phyloP scores from a whole-genome alignment of 2,888 invertebrate species.

The Trichopoda pennipes region DNA sequence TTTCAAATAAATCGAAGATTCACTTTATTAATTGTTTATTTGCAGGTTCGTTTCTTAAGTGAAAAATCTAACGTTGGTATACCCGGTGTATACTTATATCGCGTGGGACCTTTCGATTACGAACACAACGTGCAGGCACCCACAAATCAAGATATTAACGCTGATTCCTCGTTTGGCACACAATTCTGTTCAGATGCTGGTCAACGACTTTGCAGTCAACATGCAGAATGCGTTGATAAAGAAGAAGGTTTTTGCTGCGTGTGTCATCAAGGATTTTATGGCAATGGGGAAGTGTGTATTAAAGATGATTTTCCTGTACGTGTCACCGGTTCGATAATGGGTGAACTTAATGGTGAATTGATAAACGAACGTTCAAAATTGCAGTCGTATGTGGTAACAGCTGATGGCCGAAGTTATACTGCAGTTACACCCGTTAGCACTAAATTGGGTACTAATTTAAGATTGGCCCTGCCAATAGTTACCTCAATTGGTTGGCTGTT shows the following conservation, averaged over 20 bases:
- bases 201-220: slow-evolving; percentile 88
- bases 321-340: slow-evolving; percentile 93
- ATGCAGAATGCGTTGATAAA: slow-evolving; percentile 91
- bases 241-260: slow-evolving; percentile 93
- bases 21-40: background rate
- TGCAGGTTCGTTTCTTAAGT: slow-evolving; percentile 79
- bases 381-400: slow-evolving; percentile 94
- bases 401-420: slow-evolving; percentile 93
- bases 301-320: slow-evolving; percentile 91
- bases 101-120: slow-evolving; percentile 86
- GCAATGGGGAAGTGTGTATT: slow-evolving; percentile 95
- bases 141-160: slow-evolving; percentile 82
- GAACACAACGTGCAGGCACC: slow-evolving; percentile 86
- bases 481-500: slow-evolving; percentile 96
- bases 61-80: slow-evolving; percentile 93
- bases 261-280: slow-evolving; percentile 92
- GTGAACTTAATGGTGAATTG: slow-evolving; percentile 88
- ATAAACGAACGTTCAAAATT: slow-evolving; percentile 87
- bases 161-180: slow-evolving; percentile 78
- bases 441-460: slow-evolving; percentile 89
- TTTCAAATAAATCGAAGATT: too few relatives aligned
- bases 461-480: slow-evolving; percentile 91
- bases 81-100: slow-evolving; percentile 93
- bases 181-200: slow-evolving; percentile 84
- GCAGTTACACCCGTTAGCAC: slow-evolving; percentile 91